phyloP scores from a whole-genome alignment of 1,140 invertebrate genomes.

The Drosophila albomicans region DNA sequence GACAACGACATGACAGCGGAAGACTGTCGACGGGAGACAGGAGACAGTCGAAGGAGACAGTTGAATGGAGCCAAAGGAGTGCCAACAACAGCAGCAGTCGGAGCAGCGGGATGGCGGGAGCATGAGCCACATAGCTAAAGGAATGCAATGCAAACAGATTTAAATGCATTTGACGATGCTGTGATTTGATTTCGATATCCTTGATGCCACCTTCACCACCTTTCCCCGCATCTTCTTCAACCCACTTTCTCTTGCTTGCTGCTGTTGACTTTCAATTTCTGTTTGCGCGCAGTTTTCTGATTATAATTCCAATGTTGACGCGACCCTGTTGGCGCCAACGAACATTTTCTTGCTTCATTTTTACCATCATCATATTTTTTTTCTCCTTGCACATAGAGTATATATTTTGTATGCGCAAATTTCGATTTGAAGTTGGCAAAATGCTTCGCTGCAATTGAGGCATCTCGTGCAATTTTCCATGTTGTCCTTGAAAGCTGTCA shows the following conservation, averaged over 20 bases:
- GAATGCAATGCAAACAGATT: slow-evolving; percentile 79
- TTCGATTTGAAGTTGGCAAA: slow-evolving; percentile 45
- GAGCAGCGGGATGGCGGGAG: background rate
- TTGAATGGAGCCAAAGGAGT: slow-evolving; percentile 6
- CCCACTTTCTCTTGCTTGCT: background rate
- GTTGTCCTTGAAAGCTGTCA: slow-evolving; percentile 44
- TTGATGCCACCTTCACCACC: background rate
- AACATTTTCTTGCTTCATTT: slow-evolving; percentile 34
- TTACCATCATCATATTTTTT: slow-evolving; percentile 27
- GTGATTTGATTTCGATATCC: slow-evolving; percentile 77
- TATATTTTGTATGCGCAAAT: slow-evolving; percentile 19
- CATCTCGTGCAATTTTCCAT: slow-evolving; percentile 36
- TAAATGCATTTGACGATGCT: slow-evolving; percentile 79
- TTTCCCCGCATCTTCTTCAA: background rate
- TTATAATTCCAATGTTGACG: slow-evolving; percentile 65
- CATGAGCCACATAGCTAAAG: slow-evolving; percentile 8
- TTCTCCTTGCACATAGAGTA: background rate
- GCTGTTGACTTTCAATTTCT: slow-evolving; percentile 81
- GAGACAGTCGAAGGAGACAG: background rate
- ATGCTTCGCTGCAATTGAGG: slow-evolving; percentile 48
- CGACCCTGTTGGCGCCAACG: slow-evolving; percentile 34
- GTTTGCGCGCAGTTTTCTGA: slow-evolving; percentile 56
- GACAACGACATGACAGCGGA: slow-evolving; percentile 23
- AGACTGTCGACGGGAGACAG: background rate
- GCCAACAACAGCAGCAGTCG: background rate